Conservation (phyloP, 2,113 vertebrate genomes). For the Platichthys flesus region DNA sequence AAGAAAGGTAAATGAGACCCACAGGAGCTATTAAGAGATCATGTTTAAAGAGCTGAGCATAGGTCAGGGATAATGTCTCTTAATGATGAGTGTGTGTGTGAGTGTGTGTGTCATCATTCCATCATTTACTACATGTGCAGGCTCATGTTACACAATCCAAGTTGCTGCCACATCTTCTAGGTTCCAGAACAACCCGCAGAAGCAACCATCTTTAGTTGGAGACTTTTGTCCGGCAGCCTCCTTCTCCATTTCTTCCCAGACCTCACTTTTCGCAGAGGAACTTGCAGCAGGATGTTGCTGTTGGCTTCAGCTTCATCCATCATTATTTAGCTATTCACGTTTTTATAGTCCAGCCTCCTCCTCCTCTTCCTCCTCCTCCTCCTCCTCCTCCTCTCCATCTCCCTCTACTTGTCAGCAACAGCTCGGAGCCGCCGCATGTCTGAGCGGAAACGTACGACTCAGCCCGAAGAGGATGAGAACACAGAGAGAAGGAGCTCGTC, state of each 20-base stretch:
- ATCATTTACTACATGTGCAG: not conserved
- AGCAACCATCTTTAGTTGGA: constrained; percentile 3
- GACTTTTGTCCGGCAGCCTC: not conserved
- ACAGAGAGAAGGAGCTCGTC: not conserved
- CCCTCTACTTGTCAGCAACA: constrained; percentile 27
- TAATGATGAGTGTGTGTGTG: no score
- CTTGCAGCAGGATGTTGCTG: not conserved
- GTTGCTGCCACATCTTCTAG: not conserved
- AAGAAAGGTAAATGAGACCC: constrained; percentile 11
- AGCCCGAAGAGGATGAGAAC: constrained; percentile 14
- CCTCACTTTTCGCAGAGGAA: not conserved
- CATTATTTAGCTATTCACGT: not conserved
- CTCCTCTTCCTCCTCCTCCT: constrained; percentile 8
- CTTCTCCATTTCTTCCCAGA: not conserved
- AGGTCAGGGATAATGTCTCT: constrained; percentile 10
- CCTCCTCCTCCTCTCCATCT: constrained; percentile 31
- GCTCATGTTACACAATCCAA: constrained; percentile 9
- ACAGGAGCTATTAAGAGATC: constrained; percentile 7
- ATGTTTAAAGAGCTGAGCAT: constrained; percentile 6
- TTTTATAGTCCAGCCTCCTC: constrained; percentile 34
- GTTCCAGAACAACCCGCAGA: not conserved
- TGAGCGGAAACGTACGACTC: constrained; percentile 21
- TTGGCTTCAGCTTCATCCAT: not conserved
- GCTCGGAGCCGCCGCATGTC: not conserved
- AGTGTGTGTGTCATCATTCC: not conserved